These are phyloP conservation scores for Ennomos erosarius DNA, from an alignment of 2,888 invertebrate species.

Conservation along the genomic window DNA sequence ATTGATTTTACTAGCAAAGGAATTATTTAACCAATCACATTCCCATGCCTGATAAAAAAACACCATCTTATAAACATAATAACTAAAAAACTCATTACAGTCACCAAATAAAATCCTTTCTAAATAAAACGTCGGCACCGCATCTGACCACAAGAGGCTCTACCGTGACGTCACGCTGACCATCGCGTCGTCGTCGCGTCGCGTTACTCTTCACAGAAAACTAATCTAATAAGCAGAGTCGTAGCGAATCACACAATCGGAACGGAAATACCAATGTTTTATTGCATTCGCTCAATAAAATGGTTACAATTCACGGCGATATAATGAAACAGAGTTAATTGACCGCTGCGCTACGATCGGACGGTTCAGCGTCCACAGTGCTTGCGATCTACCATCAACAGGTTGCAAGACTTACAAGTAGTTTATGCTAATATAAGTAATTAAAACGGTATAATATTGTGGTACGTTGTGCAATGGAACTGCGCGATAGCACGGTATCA, in stretches of 20 bases:
- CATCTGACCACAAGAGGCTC: no score
- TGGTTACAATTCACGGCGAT: neutral
- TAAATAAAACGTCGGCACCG: no score
- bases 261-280: conserved; percentile 14
- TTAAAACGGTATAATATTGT: conserved; percentile 7
- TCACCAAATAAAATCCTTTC: no score
- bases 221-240: conserved; percentile 18
- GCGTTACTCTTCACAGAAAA: conserved; percentile 10
- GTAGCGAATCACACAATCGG: conserved; percentile 33
- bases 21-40: no score
- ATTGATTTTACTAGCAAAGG: no score
- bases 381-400: no score
- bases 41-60: no score
- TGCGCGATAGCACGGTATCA: conserved; percentile 1
- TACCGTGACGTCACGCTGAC: neutral
- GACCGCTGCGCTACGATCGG: no score
- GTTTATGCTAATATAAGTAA: neutral
- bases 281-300: conserved; percentile 2
- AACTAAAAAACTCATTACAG: no score
- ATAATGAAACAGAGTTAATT: no score
- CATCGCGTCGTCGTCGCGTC: neutral
- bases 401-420: no score
- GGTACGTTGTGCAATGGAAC: conserved; percentile 3
- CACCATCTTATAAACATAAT: no score
- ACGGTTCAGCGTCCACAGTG: neutral